phyloP scores from a whole-genome alignment of 2,888 invertebrate species.

The Agonopterix arenella region DNA sequence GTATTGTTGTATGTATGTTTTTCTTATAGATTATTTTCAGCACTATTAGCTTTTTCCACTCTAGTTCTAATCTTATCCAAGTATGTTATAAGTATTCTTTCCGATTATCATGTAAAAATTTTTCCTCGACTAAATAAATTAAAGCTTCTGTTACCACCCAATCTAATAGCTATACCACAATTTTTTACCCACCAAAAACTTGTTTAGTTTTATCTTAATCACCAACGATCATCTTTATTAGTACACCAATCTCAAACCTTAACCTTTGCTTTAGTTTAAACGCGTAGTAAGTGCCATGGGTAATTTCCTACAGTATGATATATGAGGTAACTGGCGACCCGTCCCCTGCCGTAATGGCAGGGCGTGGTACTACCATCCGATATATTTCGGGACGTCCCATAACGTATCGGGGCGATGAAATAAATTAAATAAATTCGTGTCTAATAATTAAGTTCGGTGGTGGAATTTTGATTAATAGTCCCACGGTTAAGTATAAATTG shows the following conservation, averaged over 20 bases:
- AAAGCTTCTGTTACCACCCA: background rate
- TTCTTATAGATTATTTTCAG: no score
- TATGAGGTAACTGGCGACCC: conserved; percentile 20
- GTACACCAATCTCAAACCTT: conserved; percentile 11
- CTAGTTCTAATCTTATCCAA: no score
- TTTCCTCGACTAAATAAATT: background rate
- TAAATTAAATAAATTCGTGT: conserved; percentile 51
- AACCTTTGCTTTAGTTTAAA: conserved; percentile 41
- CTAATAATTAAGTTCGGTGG: conserved; percentile 48
- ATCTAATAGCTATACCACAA: background rate
- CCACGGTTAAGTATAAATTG: conserved; percentile 13
- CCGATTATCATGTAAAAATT: background rate
- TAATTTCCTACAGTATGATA: conserved; percentile 32
- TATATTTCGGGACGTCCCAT: conserved; percentile 41
- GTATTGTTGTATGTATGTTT: no score
- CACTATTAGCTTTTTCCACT: no score
- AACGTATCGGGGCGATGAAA: conserved; percentile 35
- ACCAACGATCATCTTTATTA: conserved; percentile 6
- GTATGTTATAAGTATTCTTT: no score
- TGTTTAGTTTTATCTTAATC: background rate
- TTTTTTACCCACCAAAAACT: conserved; percentile 4
- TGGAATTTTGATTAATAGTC: conserved; percentile 43
- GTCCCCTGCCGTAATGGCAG: conserved; percentile 36
- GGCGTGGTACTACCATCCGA: conserved; percentile 34
- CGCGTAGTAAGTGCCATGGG: conserved; percentile 36